Evolutionary conservation across 1,140 invertebrate species (phyloP).

Genomic region (Apis laboriosa): DNA sequence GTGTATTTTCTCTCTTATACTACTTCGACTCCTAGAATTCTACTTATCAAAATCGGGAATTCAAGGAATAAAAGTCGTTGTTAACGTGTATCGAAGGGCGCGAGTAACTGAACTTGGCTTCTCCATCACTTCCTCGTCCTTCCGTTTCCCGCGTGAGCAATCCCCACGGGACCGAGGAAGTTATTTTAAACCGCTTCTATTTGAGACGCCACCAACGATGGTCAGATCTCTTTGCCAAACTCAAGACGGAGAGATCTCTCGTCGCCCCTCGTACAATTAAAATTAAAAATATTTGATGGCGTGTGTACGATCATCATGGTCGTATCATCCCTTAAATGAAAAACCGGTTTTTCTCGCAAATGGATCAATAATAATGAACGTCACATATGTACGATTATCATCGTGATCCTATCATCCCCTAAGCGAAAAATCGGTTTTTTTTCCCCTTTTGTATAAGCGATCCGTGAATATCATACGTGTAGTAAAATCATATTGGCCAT

Average conservation of each 20-base stretch:
- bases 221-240: constrained; percentile 63
- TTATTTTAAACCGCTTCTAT: constrained; percentile 74
- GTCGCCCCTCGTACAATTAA: constrained; percentile 59
- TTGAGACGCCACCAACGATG: constrained; percentile 63
- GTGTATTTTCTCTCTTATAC: background rate
- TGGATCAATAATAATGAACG: too few relatives aligned
- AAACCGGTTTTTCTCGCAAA: background rate
- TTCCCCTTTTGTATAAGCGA: too few relatives aligned
- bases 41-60: background rate
- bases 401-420: too few relatives aligned
- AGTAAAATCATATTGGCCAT: too few relatives aligned
- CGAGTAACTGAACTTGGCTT: constrained; percentile 55
- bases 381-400: too few relatives aligned
- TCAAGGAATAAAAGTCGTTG: background rate
- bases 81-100: constrained; percentile 30
- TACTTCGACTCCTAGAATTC: background rate
- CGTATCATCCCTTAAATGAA: background rate
- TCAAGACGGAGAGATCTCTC: constrained; percentile 20
- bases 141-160: constrained; percentile 12
- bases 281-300: constrained; percentile 61
- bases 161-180: constrained; percentile 19
- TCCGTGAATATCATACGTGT: too few relatives aligned
- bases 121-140: constrained; percentile 5
- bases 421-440: too few relatives aligned
- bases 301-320: background rate